Evolutionary conservation across 37 sponge, comb jelly and placozoan genomes (phyloP).

Genomic region (Chondrilla cf. caribensis): DNA sequence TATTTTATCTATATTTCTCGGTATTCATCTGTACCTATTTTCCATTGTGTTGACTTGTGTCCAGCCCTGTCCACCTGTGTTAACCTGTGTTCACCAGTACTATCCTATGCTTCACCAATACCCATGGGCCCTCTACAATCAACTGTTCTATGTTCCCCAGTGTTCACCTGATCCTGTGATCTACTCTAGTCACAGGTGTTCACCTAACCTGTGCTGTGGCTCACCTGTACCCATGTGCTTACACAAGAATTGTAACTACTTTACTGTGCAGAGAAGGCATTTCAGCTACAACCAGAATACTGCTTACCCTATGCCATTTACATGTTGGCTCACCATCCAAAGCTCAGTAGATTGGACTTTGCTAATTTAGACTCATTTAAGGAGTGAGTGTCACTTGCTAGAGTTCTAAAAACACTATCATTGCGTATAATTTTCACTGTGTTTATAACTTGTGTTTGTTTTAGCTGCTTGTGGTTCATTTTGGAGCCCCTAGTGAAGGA

Average conservation of each 20-base stretch:
- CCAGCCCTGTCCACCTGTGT: too few species aligned
- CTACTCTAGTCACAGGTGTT: not conserved
- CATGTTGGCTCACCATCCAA: constrained; percentile 80
- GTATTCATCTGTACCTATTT: too few species aligned
- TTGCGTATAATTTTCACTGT: not conserved
- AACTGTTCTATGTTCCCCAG: too few species aligned
- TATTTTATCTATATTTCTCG: too few species aligned
- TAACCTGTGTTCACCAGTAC: too few species aligned
- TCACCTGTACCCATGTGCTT: not conserved
- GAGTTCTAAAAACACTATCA: too few species aligned
- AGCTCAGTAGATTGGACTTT: constrained; percentile 52
- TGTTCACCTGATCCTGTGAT: too few species aligned
- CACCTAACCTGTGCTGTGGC: not conserved
- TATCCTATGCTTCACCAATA: too few species aligned
- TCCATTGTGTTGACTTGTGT: too few species aligned
- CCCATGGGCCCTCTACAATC: too few species aligned
- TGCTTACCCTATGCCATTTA: constrained; percentile 66
- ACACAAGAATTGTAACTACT: too few species aligned
- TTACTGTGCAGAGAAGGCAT: constrained; percentile 43
- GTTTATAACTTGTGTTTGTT: not conserved
- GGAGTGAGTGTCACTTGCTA: constrained; percentile 51
- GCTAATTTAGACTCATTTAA: constrained; percentile 56
- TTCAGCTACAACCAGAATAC: constrained; percentile 78
- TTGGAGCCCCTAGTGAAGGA: constrained; percentile 74
- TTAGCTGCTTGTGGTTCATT: constrained; percentile 78